A percentile compares a stretch with the other conserved stretches of the same genome.
Conservation (phyloP, 2,113 vertebrate species). For the Chelonoidis abingdonii region DNA sequence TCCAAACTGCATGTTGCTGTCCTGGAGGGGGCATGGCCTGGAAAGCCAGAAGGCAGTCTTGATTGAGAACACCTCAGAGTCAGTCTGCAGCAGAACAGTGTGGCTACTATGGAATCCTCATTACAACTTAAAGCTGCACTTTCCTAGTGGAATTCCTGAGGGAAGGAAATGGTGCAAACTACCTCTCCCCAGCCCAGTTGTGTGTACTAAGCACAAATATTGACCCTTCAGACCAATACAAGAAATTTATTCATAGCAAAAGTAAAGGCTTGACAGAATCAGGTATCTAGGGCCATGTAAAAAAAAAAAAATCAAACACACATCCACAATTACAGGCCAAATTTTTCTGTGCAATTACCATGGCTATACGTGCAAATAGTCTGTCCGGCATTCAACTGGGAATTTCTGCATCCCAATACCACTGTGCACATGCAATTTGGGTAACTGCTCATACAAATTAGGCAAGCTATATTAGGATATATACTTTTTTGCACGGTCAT, state of each 20-base stretch:
- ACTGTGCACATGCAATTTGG: no score
- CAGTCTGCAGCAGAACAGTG: no score
- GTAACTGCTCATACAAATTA: no score
- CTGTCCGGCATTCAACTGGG: neutral
- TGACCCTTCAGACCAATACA: neutral
- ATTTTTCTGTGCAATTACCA: neutral
- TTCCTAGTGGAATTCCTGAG: neutral
- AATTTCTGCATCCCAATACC: neutral
- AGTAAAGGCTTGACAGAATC: no score
- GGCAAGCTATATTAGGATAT: neutral
- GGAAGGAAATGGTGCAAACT: neutral
- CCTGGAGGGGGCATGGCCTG: no score
- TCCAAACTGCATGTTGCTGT: neutral
- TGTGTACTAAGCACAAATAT: neutral
- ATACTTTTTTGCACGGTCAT: constrained; percentile 13
- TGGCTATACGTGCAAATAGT: neutral
- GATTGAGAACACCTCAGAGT: neutral
- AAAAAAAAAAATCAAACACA: no score
- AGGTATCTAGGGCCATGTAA: no score
- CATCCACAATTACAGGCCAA: neutral
- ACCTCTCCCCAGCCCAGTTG: neutral
- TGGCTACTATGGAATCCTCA: neutral
- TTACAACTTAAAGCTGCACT: neutral
- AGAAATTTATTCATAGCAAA: neutral
- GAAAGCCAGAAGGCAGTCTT: accelerated